Base-by-base conservation (phyloP, 2,113 vertebrate species). In the Gadus chalcogrammus region DNA sequence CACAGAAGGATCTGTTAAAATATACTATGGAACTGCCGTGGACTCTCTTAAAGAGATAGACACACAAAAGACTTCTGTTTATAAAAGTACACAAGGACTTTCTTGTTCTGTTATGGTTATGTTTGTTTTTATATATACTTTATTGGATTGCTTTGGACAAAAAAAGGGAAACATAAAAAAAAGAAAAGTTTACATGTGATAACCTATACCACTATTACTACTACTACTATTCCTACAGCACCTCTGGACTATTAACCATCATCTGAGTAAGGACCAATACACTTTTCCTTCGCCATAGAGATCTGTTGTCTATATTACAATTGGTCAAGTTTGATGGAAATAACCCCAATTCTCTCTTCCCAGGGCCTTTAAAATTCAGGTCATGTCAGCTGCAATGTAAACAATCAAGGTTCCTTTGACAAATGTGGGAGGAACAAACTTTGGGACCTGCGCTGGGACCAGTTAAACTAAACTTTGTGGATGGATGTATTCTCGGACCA, bases 101-200 rank as follows among this genome's bases (percentile, higher is more conserved):
- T 76, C 52, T 22, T 75, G 81, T 82, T 79, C 72, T 80, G 59
- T 62, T 67, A 62, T 69, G 24, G 77, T 83, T 75, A 77, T 74
- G 89, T 88, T 90, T 90, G 90, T 90, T 72, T 91, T 92, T 92
- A 90, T 92, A 91, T 94, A 92, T 93, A 94, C 93, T 93, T 93
- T 93, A 92, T 94, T 93, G 92, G 89, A 93, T 93, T 94, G 93
- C 93, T 95, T 95, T 93, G 92, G 74, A 81, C 73, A 82, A 80
- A 85, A 74, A 77, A 69, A 73, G 75, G 79, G 82, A 92, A 94
- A 93, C 93, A 82, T 73, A 89, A 94, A 93, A 91, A 91, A 81
- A 87, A 68, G 93, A 95, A 92, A 93, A 94, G 95, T 97, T 99
- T 97, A 98, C 96, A 95, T 95, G 92, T 89, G 93, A 80, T 87